These are phyloP conservation scores for Tetragonula carbonaria DNA, from an alignment of 2,888 invertebrate species.

Conservation along the genomic window DNA sequence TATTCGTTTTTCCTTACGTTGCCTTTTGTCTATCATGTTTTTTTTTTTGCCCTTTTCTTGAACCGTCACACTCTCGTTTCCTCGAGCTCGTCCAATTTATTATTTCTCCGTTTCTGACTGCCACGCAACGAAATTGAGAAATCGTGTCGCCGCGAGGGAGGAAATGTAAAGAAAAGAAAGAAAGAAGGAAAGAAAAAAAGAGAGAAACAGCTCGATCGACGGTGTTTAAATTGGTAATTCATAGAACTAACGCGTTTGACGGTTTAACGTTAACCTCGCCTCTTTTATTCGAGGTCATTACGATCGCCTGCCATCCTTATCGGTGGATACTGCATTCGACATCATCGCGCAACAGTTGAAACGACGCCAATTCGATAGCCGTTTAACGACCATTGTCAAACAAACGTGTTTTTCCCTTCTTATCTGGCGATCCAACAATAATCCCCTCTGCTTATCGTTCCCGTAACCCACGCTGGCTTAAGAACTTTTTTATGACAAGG, in stretches of 20 bases:
- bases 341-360: slow-evolving; percentile 18
- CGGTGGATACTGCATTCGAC: background rate
- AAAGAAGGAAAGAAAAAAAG: background rate
- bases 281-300: background rate
- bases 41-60: background rate
- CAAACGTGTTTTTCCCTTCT: background rate
- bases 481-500: too few species aligned
- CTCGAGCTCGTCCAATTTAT: background rate
- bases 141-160: background rate
- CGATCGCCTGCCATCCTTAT: background rate
- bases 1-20: background rate
- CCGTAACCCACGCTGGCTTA: background rate
- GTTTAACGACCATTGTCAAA: background rate
- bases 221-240: background rate
- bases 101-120: background rate
- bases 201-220: background rate
- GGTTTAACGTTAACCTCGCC: background rate
- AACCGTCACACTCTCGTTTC: background rate
- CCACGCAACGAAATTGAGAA: background rate
- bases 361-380: background rate
- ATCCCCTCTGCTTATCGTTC: background rate
- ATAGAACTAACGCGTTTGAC: background rate
- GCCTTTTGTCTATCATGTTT: background rate
- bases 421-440: background rate
- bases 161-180: background rate